Conservation (phyloP, 1,140 invertebrate species). For the Tetragnatha versicolor region DNA sequence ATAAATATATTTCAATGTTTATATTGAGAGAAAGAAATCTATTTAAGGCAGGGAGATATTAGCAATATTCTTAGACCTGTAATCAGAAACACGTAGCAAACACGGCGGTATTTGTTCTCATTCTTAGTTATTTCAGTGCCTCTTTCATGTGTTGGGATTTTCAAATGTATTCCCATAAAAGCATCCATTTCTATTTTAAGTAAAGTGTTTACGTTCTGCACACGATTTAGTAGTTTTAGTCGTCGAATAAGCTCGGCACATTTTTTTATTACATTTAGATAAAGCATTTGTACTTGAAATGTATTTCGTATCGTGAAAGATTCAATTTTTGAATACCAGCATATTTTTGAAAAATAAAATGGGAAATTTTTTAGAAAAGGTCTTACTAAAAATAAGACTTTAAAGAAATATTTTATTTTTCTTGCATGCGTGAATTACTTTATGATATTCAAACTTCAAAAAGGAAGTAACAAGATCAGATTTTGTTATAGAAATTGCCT, state of each 20-base stretch:
- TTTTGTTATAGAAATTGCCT: no score
- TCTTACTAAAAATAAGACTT: neutral
- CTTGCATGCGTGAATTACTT: slow-evolving; percentile 5
- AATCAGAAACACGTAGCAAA: slow-evolving; percentile 1
- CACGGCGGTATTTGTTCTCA: slow-evolving; percentile 10
- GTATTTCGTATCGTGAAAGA: slow-evolving; percentile 45
- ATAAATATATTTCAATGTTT: slow-evolving; percentile 49
- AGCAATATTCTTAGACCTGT: slow-evolving; percentile 37
- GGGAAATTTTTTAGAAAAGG: slow-evolving; percentile 26
- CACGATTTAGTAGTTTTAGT: slow-evolving; percentile 29
- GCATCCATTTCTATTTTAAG: slow-evolving; percentile 15
- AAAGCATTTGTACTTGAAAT: slow-evolving; percentile 47
- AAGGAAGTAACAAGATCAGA: neutral
- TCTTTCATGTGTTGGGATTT: slow-evolving; percentile 39
- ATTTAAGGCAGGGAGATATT: slow-evolving; percentile 49
- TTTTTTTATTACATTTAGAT: slow-evolving; percentile 54
- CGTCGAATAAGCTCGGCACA: neutral
- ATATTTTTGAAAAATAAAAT: slow-evolving; percentile 49
- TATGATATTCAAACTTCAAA: neutral
- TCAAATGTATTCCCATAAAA: slow-evolving; percentile 10
- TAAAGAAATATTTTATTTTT: slow-evolving; percentile 11
- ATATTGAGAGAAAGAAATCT: slow-evolving; percentile 41
- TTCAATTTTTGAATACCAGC: slow-evolving; percentile 38
- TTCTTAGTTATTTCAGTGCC: slow-evolving; percentile 48
- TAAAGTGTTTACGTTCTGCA: slow-evolving; percentile 2